Base-by-base conservation (phyloP, 2,888 invertebrate genomes). In the Tetropium fuscum region DNA sequence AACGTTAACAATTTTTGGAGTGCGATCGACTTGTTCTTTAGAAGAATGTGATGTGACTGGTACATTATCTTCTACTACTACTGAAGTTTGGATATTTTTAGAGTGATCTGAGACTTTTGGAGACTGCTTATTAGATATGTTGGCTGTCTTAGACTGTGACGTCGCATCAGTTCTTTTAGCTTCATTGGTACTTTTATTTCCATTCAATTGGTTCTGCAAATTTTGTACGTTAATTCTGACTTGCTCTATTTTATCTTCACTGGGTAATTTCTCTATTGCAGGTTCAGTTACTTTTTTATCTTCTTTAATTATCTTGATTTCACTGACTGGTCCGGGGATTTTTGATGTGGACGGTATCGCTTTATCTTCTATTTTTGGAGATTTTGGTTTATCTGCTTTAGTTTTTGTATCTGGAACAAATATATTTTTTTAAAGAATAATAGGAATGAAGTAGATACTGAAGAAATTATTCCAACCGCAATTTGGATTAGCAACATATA, bases 1-100 rank as follows among this genome's bases (percentile, higher is more conserved):
- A 5, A 75, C 75, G 15, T 74, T 67, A 3, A 77, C 72, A 7
- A 77, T 72, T 68, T 75, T 76, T 5, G 77, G 77, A 6, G 64
- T 49, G 13, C 66, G 69, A 48, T 67, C 54, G 13, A 38, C 11
- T 19, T 7, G 13, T n/a, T n/a, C n/a, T 22, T 34, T 41, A 13
- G 43, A 13, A n/a, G 27, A n/a, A 15, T 43, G 38, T 40, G 16
- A 11, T 25, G 16, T 27, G 11, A 10, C 22, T 5, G 20, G 8
- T 13, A 13, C 7, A 22, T 22, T 25, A 1, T 0, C n/a, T 20
- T 40, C 18, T n/a, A 7, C 41, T 6, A 25, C 7, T 15, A 8
- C n/a, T 22, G 6, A 1, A 7, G 18, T 58, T 41, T 53, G 25
- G 11, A 57, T 51, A 32, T 25, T 25, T 13, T 7, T 2, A 11